phyloP scores from a whole-genome alignment of 2,888 invertebrate genomes.

The Drosophila neutralis region DNA sequence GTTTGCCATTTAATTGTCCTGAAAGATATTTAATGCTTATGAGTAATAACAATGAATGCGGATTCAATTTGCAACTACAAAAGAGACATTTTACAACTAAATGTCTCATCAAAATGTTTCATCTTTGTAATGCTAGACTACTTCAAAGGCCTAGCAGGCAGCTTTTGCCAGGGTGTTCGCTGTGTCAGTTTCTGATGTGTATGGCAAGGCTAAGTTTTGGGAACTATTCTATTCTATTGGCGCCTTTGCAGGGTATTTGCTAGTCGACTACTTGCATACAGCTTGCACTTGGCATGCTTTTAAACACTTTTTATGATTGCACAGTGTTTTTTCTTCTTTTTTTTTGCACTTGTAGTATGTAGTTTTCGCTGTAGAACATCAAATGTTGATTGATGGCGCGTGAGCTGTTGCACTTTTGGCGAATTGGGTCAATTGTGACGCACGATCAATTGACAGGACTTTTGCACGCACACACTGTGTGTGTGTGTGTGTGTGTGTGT shows the following conservation, averaged over 20 bases:
- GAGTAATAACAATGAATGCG: background rate
- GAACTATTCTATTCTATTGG: background rate
- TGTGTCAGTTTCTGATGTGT: background rate
- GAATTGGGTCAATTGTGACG: slow-evolving; percentile 69
- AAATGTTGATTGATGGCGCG: slow-evolving; percentile 74
- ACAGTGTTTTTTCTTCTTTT: background rate
- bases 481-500: too few species aligned
- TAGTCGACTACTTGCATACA: background rate
- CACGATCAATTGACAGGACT: slow-evolving; percentile 41
- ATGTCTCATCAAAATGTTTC: background rate
- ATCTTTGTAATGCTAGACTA: background rate
- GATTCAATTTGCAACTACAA: background rate
- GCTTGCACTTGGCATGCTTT: slow-evolving; percentile 9
- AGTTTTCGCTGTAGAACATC: slow-evolving; percentile 24
- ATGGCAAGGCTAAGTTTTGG: background rate
- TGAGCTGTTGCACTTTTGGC: slow-evolving; percentile 39
- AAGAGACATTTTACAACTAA: background rate
- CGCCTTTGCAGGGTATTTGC: slow-evolving; percentile 22
- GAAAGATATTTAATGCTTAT: background rate
- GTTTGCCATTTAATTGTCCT: background rate
- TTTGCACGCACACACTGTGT: background rate
- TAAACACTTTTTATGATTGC: slow-evolving; percentile 26
- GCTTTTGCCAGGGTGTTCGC: background rate
- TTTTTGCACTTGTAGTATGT: slow-evolving; percentile 13
- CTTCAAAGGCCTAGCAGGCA: background rate